These are phyloP conservation scores for Neodiprion pinetum DNA, from an alignment of 1,140 invertebrate genomes.

Conservation along the genomic window DNA sequence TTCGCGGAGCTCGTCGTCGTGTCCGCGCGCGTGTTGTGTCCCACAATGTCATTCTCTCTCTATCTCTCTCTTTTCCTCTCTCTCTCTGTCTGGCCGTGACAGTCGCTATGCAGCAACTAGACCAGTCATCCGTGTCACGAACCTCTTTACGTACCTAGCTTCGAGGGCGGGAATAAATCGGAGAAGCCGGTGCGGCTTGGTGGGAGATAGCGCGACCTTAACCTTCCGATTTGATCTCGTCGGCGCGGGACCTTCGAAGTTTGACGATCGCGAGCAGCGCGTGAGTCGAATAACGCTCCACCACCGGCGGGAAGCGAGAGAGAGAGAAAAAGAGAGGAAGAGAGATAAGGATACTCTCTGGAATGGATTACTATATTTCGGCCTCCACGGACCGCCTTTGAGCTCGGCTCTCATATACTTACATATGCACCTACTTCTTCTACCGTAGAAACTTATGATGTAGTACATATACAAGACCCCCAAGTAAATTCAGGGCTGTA, in stretches of 20 bases:
- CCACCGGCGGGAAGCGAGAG: too few species aligned
- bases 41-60: constrained; percentile 19
- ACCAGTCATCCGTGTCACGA: constrained; percentile 19
- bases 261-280: neutral
- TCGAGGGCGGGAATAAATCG: constrained; percentile 15
- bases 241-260: constrained; percentile 17
- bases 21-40: constrained; percentile 10
- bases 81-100: neutral
- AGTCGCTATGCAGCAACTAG: neutral
- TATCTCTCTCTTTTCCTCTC: constrained; percentile 2
- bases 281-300: neutral
- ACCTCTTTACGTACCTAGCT: neutral
- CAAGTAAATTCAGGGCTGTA: neutral
- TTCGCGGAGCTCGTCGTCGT: constrained; percentile 24
- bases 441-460: too few species aligned
- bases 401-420: too few species aligned
- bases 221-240: constrained; percentile 37
- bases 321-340: too few species aligned
- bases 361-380: neutral
- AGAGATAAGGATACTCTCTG: too few species aligned
- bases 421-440: too few species aligned
- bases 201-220: constrained; percentile 31
- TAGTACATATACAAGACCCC: too few species aligned
- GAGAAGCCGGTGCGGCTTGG: constrained; percentile 23
- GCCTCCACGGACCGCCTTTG: neutral